A percentile compares a stretch with the other conserved stretches of the same genome.
Evolutionary conservation across 2,797 vertebrate species (phyloP).

Genomic region (Lindbergichthys nudifrons): DNA sequence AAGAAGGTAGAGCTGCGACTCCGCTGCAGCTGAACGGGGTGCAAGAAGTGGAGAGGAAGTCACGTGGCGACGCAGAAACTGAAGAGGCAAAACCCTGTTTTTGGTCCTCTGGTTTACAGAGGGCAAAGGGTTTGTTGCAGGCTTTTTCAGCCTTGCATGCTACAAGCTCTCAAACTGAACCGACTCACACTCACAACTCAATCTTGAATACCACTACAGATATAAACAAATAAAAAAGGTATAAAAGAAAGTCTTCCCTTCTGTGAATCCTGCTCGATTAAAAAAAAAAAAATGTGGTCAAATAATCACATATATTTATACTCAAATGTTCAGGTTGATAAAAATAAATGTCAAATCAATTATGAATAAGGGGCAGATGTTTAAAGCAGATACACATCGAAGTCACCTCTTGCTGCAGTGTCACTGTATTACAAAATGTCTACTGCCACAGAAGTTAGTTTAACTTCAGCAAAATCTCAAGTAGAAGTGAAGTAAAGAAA

Average conservation of each 20-base stretch:
- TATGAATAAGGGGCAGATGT: neutral
- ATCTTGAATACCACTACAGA: neutral
- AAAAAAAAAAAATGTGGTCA: neutral
- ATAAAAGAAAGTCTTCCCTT: neutral
- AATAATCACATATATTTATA: neutral
- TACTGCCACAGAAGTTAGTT: neutral
- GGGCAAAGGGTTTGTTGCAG: slow-evolving; percentile 10
- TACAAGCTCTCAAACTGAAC: slow-evolving; percentile 7
- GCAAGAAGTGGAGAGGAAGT: slow-evolving; percentile 80
- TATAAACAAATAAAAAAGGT: neutral
- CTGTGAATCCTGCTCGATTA: neutral
- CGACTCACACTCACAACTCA: neutral
- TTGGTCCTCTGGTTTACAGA: slow-evolving; percentile 36
- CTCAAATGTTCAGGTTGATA: neutral
- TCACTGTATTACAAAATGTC: slow-evolving; percentile 17
- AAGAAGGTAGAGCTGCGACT: slow-evolving; percentile 44
- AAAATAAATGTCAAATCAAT: neutral
- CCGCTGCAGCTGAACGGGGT: slow-evolving; percentile 48
- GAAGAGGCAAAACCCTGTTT: slow-evolving; percentile 68
- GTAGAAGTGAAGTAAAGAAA: neutral
- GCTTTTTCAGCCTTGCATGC: slow-evolving; percentile 12
- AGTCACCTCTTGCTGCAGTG: neutral
- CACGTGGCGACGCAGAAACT: slow-evolving; percentile 79
- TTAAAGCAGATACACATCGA: neutral
- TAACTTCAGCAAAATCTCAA: slow-evolving; percentile 15